phyloP scores from a whole-genome alignment of 1,140 invertebrate species.

The Drosophila sp. region DNA sequence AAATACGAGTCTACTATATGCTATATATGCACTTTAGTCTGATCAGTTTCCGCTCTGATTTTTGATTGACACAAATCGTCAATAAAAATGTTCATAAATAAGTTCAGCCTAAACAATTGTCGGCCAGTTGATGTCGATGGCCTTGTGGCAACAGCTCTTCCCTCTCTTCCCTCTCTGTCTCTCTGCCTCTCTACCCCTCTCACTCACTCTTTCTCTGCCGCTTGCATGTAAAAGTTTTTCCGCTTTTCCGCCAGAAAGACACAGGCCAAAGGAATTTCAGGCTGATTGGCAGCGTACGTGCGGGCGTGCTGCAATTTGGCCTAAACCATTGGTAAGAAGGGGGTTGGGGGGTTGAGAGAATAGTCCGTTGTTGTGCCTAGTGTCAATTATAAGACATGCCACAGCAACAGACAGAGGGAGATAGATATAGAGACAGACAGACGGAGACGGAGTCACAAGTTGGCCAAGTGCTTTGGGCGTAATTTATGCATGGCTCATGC shows the following conservation, averaged over 20 bases:
- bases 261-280: constrained; percentile 10
- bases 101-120: constrained; percentile 49
- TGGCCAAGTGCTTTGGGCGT: constrained; percentile 66
- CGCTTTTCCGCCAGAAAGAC: constrained; percentile 28
- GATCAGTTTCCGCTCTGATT: neutral
- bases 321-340: neutral
- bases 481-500: constrained; percentile 68
- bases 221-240: constrained; percentile 35
- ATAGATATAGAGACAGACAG: neutral
- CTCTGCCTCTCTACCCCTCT: neutral
- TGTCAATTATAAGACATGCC: constrained; percentile 48
- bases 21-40: neutral
- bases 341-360: neutral
- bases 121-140: constrained; percentile 57
- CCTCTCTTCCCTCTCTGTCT: neutral
- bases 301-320: constrained; percentile 49
- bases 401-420: neutral
- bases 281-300: constrained; percentile 71
- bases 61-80: constrained; percentile 54
- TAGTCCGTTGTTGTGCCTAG: constrained; percentile 36
- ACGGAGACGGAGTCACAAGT: constrained; percentile 20
- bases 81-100: constrained; percentile 70
- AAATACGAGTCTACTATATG: neutral
- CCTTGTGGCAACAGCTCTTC: constrained; percentile 42
- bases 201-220: neutral